phyloP scores from a whole-genome alignment of 2,888 invertebrate genomes.

The Lasioglossum zephyrum region DNA sequence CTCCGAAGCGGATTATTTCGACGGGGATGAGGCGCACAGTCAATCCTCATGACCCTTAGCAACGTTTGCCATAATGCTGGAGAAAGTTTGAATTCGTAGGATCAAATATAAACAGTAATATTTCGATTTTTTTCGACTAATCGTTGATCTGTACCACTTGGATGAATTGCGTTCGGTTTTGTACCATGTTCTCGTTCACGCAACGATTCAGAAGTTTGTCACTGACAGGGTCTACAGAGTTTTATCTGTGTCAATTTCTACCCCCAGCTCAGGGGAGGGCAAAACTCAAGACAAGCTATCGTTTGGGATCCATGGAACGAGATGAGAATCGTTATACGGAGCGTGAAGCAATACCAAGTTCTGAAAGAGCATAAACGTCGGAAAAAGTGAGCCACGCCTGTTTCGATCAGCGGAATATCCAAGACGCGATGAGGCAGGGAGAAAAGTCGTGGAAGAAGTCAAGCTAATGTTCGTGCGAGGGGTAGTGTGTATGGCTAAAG shows the following conservation, averaged over 20 bases:
- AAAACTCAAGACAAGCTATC: background rate
- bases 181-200: too few relatives aligned
- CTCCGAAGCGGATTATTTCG: background rate
- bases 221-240: conserved; percentile 15
- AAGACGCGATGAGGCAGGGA: conserved; percentile 11
- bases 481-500: conserved; percentile 23
- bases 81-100: too few relatives aligned
- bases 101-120: background rate
- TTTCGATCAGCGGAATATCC: conserved; percentile 33
- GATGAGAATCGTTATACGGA: background rate
- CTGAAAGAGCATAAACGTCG: background rate
- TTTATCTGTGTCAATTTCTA: conserved; percentile 25
- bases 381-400: conserved; percentile 15
- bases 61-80: background rate
- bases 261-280: background rate
- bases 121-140: background rate
- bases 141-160: background rate
- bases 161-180: background rate
- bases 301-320: background rate
- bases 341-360: conserved; percentile 20
- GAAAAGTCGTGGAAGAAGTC: conserved; percentile 27
- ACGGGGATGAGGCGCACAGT: background rate
- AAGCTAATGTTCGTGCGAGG: background rate
- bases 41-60: background rate
- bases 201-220: background rate